These are phyloP conservation scores for Steinernema khuongi DNA, from an alignment of 1,140 invertebrate species.

Conservation along the genomic window DNA sequence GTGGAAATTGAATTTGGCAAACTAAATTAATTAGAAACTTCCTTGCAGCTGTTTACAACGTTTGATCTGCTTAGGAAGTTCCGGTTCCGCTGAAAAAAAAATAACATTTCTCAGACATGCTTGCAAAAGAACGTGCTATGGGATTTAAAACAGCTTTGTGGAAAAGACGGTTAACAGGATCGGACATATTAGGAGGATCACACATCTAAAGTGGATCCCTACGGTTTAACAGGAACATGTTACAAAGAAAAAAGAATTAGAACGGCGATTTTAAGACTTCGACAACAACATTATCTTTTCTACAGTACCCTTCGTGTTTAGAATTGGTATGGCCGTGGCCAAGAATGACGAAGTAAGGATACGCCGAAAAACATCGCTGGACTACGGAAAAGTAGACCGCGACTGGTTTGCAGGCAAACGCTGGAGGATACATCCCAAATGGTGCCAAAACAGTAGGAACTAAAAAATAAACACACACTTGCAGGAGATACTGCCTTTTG, in stretches of 20 bases:
- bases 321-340: slow-evolving; percentile 50
- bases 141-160: no score
- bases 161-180: no score
- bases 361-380: slow-evolving; percentile 26
- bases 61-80: no score
- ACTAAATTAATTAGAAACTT: not conserved
- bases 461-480: not conserved
- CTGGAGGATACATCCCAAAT: slow-evolving; percentile 57
- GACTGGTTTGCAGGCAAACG: slow-evolving; percentile 48
- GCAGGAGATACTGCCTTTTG: slow-evolving; percentile 54
- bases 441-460: slow-evolving; percentile 25
- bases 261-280: not conserved
- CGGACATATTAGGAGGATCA: no score
- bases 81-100: no score
- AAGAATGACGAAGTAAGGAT: slow-evolving; percentile 49
- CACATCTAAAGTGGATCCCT: no score
- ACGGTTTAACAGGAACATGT: no score
- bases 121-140: no score
- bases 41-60: no score
- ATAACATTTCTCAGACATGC: no score
- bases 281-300: not conserved
- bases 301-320: slow-evolving; percentile 17
- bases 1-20: not conserved
- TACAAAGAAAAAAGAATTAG: no score
- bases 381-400: slow-evolving; percentile 42